Evolutionary conservation across 2,797 vertebrate genomes (phyloP).

Genomic region (Brachymystax lenok): DNA sequence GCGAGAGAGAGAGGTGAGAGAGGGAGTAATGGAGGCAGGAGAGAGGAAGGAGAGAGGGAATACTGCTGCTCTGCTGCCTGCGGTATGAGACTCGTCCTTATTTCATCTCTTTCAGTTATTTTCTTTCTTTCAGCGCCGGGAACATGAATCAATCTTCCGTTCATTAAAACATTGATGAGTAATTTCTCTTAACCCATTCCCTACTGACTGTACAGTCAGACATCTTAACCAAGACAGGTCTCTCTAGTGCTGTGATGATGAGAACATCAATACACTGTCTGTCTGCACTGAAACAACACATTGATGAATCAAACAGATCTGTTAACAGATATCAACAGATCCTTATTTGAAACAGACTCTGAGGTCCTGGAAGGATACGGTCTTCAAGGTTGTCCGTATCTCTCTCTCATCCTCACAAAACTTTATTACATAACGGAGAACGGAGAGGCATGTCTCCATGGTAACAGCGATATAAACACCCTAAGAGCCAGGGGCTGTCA

Average conservation of each 20-base stretch:
- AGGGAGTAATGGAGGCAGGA: not conserved
- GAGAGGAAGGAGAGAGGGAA: not conserved
- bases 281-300: not conserved
- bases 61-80: too few species aligned
- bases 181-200: not conserved
- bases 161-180: conserved; percentile 12
- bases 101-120: conserved; percentile 18
- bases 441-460: conserved; percentile 47
- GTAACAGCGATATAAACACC: conserved; percentile 63
- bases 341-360: not conserved
- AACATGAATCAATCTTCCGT: conserved; percentile 14
- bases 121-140: conserved; percentile 1
- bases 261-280: not conserved
- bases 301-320: not conserved
- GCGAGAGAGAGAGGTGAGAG: not conserved
- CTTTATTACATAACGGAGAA: conserved; percentile 51
- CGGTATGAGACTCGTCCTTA: not conserved
- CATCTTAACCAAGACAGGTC: not conserved
- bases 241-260: not conserved
- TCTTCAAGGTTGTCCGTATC: conserved; percentile 20
- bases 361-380: not conserved
- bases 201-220: not conserved
- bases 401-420: conserved; percentile 44
- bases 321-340: not conserved
- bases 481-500: conserved; percentile 32